Evolutionary conservation across 2,113 vertebrate species (phyloP).

Genomic region (Eulemur rufifrons): DNA sequence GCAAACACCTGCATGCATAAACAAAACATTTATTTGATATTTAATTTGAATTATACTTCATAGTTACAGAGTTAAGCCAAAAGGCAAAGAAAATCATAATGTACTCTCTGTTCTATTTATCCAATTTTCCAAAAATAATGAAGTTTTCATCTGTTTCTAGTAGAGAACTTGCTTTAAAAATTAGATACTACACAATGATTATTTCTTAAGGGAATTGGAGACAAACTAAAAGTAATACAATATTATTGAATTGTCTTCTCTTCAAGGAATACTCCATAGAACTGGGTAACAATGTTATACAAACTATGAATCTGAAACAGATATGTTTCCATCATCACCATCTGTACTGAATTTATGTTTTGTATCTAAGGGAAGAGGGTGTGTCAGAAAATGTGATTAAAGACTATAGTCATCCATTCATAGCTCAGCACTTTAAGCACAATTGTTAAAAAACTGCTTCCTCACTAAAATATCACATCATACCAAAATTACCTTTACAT

Average conservation of each 20-base stretch:
- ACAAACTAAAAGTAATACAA: background rate
- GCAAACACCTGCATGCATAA: background rate
- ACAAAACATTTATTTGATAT: background rate
- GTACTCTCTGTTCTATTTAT: constrained; percentile 46
- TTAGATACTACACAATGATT: background rate
- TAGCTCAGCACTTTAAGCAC: background rate
- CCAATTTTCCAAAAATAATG: constrained; percentile 43
- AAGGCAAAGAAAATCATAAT: background rate
- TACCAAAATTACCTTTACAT: background rate
- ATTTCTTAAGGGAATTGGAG: background rate
- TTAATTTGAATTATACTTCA: background rate
- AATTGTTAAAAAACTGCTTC: background rate
- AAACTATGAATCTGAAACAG: constrained; percentile 39
- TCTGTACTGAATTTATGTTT: constrained; percentile 34
- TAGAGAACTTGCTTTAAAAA: constrained; percentile 60
- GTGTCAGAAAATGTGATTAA: background rate
- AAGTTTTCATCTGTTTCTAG: constrained; percentile 47
- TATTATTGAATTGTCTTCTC: background rate
- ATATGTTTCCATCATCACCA: background rate
- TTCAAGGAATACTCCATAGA: constrained; percentile 42
- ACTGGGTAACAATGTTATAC: constrained; percentile 22
- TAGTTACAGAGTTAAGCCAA: background rate
- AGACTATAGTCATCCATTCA: background rate
- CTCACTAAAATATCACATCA: background rate
- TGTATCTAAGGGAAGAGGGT: background rate